Evolutionary conservation across 2,888 invertebrate genomes (phyloP), one percentile per base, ranked within the genome.

Genomic region (Oligia fasciuncula): DNA sequence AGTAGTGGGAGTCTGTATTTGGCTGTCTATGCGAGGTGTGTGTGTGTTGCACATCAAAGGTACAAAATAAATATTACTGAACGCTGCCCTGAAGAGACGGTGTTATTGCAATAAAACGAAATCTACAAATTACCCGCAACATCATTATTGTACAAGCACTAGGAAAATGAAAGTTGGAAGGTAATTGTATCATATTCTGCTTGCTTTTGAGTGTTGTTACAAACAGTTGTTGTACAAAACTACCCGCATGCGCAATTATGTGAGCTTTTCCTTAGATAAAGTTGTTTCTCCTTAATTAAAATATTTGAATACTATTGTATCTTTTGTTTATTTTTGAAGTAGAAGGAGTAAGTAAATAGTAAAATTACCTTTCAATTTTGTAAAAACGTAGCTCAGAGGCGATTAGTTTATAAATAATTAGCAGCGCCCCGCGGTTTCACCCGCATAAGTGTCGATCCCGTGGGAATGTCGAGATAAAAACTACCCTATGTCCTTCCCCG

Each of bases 151-250:
- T 54, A 71, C 46, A 68, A 77, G 67, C 49, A 57, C 72, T 43
- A 23, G 54, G 51, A 57, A 68, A 66, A 62, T 78, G 9, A 62
- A 51, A 67, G 70, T 67, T 63, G 49, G 43, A 67, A 74, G 65
- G 23, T 83, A 86, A 86, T 83, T 83, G 65, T 74, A 74, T 83
- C 60, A 83, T 72, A 70, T 69, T 83, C 60, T 66, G 72, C 43
- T 77, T 73, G 66, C 29, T 70, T 69, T 66, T 51, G 46, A 83
- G 57, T 81, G 68, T 65, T 74, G 71, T 63, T 66, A n/a, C 73
- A 73, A 84, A 71, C 63, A 8, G 72, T 72, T 72, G 43, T 51
- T 60, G 54, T 72, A 57, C 57, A 4, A 17, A 43, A 4, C 60
- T 65, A 49, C 57, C 60, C 43, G 77, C 43, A 79, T 62, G 73